Evolutionary conservation across 2,888 invertebrate species (phyloP), one percentile per base, ranked within the genome.

Genomic region (Clivina fossor): DNA sequence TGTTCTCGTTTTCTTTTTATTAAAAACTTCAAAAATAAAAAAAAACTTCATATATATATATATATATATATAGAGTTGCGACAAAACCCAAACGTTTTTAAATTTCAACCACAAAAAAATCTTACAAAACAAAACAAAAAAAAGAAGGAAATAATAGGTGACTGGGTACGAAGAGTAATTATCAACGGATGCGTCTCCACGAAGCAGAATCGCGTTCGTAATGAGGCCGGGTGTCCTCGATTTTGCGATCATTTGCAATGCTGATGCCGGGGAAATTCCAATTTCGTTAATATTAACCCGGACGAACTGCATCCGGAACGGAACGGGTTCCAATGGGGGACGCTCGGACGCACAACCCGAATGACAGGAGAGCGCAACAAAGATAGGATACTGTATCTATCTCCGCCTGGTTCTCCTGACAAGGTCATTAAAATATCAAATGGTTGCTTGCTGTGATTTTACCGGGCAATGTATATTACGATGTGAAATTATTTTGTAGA

Each of bases 251-350:
- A 43, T 43, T 43, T 43, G 43, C 43, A 43, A 13, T 43, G 43
- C 43, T 43, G 43, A 43, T 43, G 16, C 18, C 18, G 7, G 7
- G 43, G 15, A 43, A 43, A 43, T 43, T 43, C 28, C 43, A 43
- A 43, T 43, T 26, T 22, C 43, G 43, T 43, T 43, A 43, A 43
- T 43, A 43, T 43, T 15, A 20, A 2, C 9, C 20, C 22, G 20
- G 37, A 8, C 3, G 8, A 16, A 15, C 11, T 20, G 41, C 41
- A 20, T n/a, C 41, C 16, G 5, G 8, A n/a, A 15, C 5, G 2
- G 16, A 11, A 3, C 37, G n/a, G 37, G 30, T 30, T 37, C 38
- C 43, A 43, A 26, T 28, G 26, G 13, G 11, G 22, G 13, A 24
- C 43, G n/a, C n/a, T n/a, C n/a, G n/a, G n/a, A n/a, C n/a, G n/a